Conservation (phyloP, 2,888 invertebrate genomes). For the Drosophila prostipennis region DNA sequence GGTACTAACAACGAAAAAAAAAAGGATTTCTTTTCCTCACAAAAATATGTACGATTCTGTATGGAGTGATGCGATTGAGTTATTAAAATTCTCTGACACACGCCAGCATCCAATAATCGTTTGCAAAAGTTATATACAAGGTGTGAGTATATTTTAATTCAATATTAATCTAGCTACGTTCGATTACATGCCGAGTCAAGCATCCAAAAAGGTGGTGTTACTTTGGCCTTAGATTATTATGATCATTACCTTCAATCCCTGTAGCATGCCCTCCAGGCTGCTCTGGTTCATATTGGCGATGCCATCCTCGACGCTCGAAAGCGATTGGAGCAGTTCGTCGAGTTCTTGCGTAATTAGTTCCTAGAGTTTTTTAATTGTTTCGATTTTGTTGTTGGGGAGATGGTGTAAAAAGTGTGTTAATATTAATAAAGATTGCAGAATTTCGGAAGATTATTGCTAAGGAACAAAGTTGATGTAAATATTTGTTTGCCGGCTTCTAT, state of each 20-base stretch:
- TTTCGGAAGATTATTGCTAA: slow-evolving; percentile 21
- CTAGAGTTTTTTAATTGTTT: slow-evolving; percentile 80
- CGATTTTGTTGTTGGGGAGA: slow-evolving; percentile 29
- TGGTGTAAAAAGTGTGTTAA: slow-evolving; percentile 60
- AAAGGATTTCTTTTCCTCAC: slow-evolving; percentile 36
- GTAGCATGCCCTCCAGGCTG: slow-evolving; percentile 89
- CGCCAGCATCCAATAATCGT: slow-evolving; percentile 79
- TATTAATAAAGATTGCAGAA: slow-evolving; percentile 49
- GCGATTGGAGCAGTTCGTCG: slow-evolving; percentile 88
- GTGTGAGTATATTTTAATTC: slow-evolving; percentile 52
- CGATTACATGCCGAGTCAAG: slow-evolving; percentile 49
- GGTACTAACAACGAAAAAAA: slow-evolving; percentile 34
- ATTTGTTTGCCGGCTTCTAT: slow-evolving; percentile 67
- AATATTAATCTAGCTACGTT: slow-evolving; percentile 37
- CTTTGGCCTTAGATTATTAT: slow-evolving; percentile 69
- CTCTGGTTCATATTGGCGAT: slow-evolving; percentile 89
- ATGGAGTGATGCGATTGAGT: slow-evolving; percentile 80
- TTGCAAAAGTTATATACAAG: slow-evolving; percentile 55
- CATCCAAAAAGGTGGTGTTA: slow-evolving; percentile 47
- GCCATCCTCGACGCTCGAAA: slow-evolving; percentile 88
- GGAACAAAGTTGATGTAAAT: slow-evolving; percentile 48
- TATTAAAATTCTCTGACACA: slow-evolving; percentile 69
- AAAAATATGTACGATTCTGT: slow-evolving; percentile 67
- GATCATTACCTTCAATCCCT: slow-evolving; percentile 88
- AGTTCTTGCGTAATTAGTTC: slow-evolving; percentile 88